A percentile compares a stretch with the other conserved stretches of the same genome.
Evolutionary conservation across 2,888 invertebrate species (phyloP).

Genomic region (Drosophila eohydei): DNA sequence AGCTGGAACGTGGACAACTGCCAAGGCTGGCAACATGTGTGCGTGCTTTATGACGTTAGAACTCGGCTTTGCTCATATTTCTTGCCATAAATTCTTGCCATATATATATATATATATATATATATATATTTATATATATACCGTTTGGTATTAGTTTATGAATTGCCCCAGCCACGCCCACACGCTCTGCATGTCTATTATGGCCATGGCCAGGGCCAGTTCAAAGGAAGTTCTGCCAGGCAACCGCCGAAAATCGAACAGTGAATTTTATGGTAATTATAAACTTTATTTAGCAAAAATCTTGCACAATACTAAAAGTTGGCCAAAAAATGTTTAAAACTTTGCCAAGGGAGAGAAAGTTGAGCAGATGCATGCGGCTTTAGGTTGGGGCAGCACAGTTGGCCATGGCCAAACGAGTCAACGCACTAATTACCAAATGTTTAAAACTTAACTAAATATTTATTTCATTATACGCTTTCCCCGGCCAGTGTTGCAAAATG

Average conservation of each 20-base stretch:
- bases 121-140: constrained; percentile 5
- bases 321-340: neutral
- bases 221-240: constrained; percentile 38
- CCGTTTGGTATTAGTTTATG: constrained; percentile 56
- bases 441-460: constrained; percentile 70
- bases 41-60: constrained; percentile 56
- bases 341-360: neutral
- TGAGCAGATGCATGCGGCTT: constrained; percentile 35
- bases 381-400: constrained; percentile 30
- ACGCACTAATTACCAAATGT: constrained; percentile 74
- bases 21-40: constrained; percentile 43
- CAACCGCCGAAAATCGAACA: constrained; percentile 52
- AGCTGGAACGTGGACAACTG: constrained; percentile 5
- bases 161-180: constrained; percentile 45
- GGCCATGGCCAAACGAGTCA: constrained; percentile 37
- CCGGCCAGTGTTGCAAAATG: constrained; percentile 7
- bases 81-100: constrained; percentile 70
- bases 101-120: constrained; percentile 2
- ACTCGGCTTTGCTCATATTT: constrained; percentile 60
- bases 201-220: constrained; percentile 19
- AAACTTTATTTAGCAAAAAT: constrained; percentile 62
- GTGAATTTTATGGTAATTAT: constrained; percentile 75
- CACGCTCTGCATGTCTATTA: constrained; percentile 35
- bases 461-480: constrained; percentile 60
- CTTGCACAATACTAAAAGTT: constrained; percentile 31